Evolutionary conservation across 2,888 invertebrate genomes (phyloP), one percentile per base, ranked within the genome.

Genomic region (Cybosia mesomella): DNA sequence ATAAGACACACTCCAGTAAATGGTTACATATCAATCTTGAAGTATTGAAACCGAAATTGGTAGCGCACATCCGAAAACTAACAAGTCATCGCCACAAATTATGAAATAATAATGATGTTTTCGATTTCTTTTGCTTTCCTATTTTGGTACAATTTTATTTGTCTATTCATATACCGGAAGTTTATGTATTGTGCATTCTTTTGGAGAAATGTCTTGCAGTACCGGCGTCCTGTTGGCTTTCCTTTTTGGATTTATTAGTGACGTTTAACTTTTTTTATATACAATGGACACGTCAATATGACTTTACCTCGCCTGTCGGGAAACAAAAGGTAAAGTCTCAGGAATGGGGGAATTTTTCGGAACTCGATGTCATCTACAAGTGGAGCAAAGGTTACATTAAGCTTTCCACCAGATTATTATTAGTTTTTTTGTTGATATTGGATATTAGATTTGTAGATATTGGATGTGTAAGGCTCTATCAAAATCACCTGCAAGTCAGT

Each of bases 91-190:
- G 82, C 67, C 72, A 81, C 81, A 87, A 87, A 87, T 88, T 86
- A 86, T 82, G 83, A 83, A 75, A 83, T 82, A 84, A 83, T 85
- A 81, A 82, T 79, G 75, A 72, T 70, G 75, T 85, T 87, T 85
- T 85, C 87, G 81, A 83, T 88, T 87, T 87, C 85, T 81, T 83
- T 83, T 79, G 80, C 86, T 89, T 88, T 88, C 85, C 84, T 85
- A 83, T 85, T 87, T 85, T 74, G 81, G 77, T 79, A 70, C 77
- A 74, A 71, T 79, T 82, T 83, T 80, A 68, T 58, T 64, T 32
- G 68, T 70, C 63, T 67, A 64, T 58, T 58, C 58, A 70, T n/a
- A 63, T 68, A 49, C 24, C 77, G 72, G 79, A 75, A 75, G 73
- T 71, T 55, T 66, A 70, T 71, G 43, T 66, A 65, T 70, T 72